phyloP scores from a whole-genome alignment of 1,140 invertebrate genomes.

The Drosophila navojoa region DNA sequence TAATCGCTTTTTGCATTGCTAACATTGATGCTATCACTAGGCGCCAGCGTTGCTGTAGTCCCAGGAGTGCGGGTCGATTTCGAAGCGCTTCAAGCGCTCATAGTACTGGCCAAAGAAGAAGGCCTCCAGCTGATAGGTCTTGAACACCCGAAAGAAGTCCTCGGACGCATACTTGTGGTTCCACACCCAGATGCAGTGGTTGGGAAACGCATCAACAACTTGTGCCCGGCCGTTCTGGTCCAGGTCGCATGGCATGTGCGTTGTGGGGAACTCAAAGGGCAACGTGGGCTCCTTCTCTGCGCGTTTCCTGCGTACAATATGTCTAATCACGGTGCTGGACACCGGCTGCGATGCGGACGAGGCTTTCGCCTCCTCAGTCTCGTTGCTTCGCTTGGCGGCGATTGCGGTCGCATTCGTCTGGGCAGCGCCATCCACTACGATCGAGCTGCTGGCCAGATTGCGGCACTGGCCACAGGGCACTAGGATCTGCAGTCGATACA shows the following conservation, averaged over 20 bases:
- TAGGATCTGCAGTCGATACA: not conserved
- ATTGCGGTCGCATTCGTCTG: not conserved
- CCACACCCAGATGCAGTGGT: constrained; percentile 52
- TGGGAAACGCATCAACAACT: constrained; percentile 21
- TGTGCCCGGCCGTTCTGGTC: constrained; percentile 5
- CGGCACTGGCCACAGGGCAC: not conserved
- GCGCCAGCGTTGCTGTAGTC: constrained; percentile 24
- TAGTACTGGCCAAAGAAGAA: constrained; percentile 42
- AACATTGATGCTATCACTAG: not conserved
- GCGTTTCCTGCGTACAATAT: not conserved
- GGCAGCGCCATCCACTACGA: not conserved
- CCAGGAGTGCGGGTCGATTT: constrained; percentile 31
- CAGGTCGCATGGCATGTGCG: constrained; percentile 53
- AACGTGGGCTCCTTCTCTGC: not conserved
- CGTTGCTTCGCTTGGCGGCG: not conserved
- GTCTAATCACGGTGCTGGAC: not conserved
- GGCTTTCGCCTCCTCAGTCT: not conserved
- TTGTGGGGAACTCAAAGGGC: constrained; percentile 16
- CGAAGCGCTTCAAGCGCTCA: constrained; percentile 36
- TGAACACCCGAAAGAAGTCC: constrained; percentile 36
- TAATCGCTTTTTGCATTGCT: not conserved
- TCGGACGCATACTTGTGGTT: constrained; percentile 35
- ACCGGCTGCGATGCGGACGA: not conserved
- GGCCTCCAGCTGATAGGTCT: constrained; percentile 44
- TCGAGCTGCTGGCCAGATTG: not conserved